These are phyloP conservation scores for Rhinoraja longicauda DNA, from an alignment of 2,797 vertebrate genomes.

Conservation along the genomic window DNA sequence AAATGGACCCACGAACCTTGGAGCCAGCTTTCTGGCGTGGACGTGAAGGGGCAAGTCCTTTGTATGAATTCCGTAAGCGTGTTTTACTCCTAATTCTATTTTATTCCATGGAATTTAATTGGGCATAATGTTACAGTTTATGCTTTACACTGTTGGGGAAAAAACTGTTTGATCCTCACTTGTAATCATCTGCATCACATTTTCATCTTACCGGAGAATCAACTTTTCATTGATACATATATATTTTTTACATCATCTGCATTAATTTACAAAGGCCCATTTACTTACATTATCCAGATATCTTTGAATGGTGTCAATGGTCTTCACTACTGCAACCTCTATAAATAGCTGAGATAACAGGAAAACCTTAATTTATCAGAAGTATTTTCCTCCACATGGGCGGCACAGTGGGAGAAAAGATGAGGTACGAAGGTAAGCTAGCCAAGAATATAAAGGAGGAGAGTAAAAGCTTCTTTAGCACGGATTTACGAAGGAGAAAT, in stretches of 20 bases:
- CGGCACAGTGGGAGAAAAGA: too few species aligned
- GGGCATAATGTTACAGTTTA: neutral
- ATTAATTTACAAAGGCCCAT: neutral
- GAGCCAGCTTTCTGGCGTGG: too few species aligned
- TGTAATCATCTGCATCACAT: neutral
- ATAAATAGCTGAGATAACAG: neutral
- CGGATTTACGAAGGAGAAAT: too few species aligned
- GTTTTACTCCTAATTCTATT: neutral
- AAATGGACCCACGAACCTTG: too few species aligned
- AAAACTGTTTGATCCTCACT: neutral
- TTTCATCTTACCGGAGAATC: neutral
- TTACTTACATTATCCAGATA: neutral
- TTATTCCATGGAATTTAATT: neutral
- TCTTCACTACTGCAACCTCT: neutral
- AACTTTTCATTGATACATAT: neutral
- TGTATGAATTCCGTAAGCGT: neutral
- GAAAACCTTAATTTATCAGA: neutral
- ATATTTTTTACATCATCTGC: neutral
- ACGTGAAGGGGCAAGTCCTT: too few species aligned
- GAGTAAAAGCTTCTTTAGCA: too few species aligned
- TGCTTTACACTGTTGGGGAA: neutral
- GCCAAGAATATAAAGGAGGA: too few species aligned
- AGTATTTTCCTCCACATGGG: neutral
- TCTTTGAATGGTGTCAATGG: constrained; percentile 2
- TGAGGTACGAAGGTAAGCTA: too few species aligned